Percentiles rank a stretch among this genome's conserved stretches.
These are phyloP conservation scores for Strigamia maritima DNA, from an alignment of 2,888 invertebrate species.

Conservation along the genomic window DNA sequence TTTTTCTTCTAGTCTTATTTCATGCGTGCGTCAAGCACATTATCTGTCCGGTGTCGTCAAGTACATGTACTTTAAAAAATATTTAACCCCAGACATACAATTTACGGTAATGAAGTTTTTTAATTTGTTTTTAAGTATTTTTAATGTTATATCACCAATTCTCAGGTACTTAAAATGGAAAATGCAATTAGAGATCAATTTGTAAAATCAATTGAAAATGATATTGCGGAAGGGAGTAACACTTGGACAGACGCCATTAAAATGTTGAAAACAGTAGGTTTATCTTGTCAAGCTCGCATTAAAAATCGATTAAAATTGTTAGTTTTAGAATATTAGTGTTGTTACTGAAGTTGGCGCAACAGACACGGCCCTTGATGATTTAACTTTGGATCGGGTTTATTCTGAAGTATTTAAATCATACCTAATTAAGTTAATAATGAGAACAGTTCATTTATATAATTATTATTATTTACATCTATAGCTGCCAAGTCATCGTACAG, in stretches of 20 bases:
- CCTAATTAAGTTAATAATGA: not conserved
- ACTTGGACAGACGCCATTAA: not conserved
- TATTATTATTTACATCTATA: not conserved
- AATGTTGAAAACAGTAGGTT: not conserved
- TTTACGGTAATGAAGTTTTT: not conserved
- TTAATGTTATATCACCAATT: not conserved
- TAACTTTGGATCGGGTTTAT: not conserved
- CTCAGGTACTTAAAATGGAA: not conserved
- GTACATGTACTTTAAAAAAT: constrained; percentile 12
- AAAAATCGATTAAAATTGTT: not conserved
- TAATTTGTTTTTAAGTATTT: not conserved
- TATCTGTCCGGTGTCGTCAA: not conserved
- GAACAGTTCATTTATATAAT: no score
- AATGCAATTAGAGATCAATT: constrained; percentile 16
- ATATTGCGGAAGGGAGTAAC: not conserved
- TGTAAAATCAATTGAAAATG: not conserved
- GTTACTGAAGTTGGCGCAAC: not conserved
- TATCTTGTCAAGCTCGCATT: not conserved
- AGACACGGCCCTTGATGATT: not conserved
- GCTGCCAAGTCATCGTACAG: not conserved
- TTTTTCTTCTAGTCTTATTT: not conserved
- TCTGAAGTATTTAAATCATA: not conserved
- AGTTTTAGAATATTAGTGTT: not conserved
- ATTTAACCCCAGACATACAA: not conserved
- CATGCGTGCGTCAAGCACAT: not conserved